A percentile compares a stretch with the other conserved stretches of the same genome.
phyloP scores from a whole-genome alignment of 92 coral and sea anemone species.

The Diadumene lineata region DNA sequence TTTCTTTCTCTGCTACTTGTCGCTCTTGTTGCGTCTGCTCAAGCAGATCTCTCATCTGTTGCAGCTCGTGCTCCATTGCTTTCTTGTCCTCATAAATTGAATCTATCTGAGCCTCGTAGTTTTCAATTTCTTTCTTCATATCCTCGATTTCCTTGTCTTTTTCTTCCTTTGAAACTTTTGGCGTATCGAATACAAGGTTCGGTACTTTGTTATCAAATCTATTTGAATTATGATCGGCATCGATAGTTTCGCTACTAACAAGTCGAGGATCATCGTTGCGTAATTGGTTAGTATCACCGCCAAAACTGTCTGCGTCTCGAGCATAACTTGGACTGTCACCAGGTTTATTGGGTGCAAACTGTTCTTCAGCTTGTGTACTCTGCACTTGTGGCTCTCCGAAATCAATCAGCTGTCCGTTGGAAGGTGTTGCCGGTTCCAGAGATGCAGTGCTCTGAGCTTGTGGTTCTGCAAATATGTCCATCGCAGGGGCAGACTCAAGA shows the following conservation, averaged over 20 bases:
- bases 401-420: constrained; percentile 6
- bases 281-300: too few relatives aligned
- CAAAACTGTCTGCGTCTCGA: too few relatives aligned
- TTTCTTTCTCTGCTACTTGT: background rate
- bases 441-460: background rate
- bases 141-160: constrained; percentile 1
- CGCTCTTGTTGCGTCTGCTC: constrained; percentile 9
- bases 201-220: too few relatives aligned
- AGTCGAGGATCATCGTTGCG: too few relatives aligned
- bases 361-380: constrained; percentile 29
- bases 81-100: constrained; percentile 29
- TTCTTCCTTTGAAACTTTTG: constrained; percentile 1
- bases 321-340: too few relatives aligned
- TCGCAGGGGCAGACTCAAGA: constrained; percentile 18
- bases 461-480: constrained; percentile 2
- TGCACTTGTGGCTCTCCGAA: constrained; percentile 12
- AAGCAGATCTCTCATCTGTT: constrained; percentile 19
- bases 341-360: too few relatives aligned
- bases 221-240: too few relatives aligned
- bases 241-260: too few relatives aligned
- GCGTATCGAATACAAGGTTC: too few relatives aligned
- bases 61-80: constrained; percentile 30
- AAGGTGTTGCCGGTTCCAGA: background rate
- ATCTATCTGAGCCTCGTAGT: constrained; percentile 33
- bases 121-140: constrained; percentile 13